Evolutionary conservation across 1,140 invertebrate genomes (phyloP), one percentile per base, ranked within the genome.

Genomic region (Camponotus vicinus): DNA sequence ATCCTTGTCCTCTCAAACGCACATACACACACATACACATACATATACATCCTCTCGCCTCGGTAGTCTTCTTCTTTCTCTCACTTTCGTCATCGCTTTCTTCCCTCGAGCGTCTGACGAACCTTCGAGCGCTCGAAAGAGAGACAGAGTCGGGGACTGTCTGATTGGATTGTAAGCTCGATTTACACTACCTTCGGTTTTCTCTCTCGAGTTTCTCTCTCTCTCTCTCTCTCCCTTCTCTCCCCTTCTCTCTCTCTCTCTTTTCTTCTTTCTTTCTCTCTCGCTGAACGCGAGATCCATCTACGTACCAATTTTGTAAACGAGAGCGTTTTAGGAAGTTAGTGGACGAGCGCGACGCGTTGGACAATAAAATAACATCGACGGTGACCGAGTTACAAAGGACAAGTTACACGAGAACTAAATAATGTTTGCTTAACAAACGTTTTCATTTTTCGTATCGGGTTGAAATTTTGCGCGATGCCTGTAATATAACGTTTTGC

Each of bases 91-190:
- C 57, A 82, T 87, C 71, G 75, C 61, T 82, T 73, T 84, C 86
- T 59, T 70, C 86, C 75, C 77, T 82, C 63, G 73, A 90, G 78
- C 71, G 63, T 80, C 87, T 86, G 78, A 85, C 86, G 64, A 86
- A 77, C 55, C 77, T 76, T 57, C 49, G 61, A 85, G 57, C 88
- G 69, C 78, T 57, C 82, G 37, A 64, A 69, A 76, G 63, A 88
- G 67, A 85, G 67, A 88, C 69, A 61, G 77, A 66, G 79, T 85
- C 70, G 85, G 89, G 76, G 78, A 86, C 64, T 76, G 86, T 87
- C 91, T 94, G 93, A 94, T 94, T 94, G 92, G 93, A 94, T 94
- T 94, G 93, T 92, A 92, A 94, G 93, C 93, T 94, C 93, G 93
- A 94, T 94, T 94, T 94, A 92, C 92, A 92, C 90, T 91, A 89